Base-by-base conservation (phyloP, 2,888 invertebrate species). In the Apomyelois bistriatella region DNA sequence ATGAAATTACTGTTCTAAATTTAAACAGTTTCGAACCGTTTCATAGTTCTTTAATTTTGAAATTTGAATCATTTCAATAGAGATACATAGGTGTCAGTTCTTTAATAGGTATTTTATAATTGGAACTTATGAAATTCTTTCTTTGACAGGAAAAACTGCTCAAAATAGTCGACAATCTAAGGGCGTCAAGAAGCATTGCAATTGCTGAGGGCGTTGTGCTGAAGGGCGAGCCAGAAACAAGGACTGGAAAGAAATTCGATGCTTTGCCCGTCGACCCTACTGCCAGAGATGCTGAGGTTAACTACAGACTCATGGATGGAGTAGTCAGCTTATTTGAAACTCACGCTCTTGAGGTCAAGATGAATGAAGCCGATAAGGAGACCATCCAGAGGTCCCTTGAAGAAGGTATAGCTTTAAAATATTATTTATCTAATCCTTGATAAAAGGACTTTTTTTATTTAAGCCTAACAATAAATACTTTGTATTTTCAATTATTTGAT, bases 281-380 rank as follows among this genome's bases (percentile, higher is more conserved):
- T 61, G 94, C 94, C 10, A 92, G 94, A 53, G 95, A 95, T 76
- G 92, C 92, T 54, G 94, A 94, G 69, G 91, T 95, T 56, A 95
- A 95, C 74, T 92, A 93, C 60, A 91, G 95, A 58, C 88, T 96
- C 52, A 83, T 95, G 59, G 95, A 96, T 72, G 93, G 94, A 60
- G 92, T 96, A 8, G 93, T 94, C 59, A 92, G 93, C 65, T 94
- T 96, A 78, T 92, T 96, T 61, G 94, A 94, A 68, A 94, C 94
- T 49, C 96, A 96, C 70, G 94, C 95, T 13, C 87, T 96, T 41
- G 96, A 96, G 74, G 93, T 96, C 68, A 95, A 95, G 80, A 92
- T 96, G 67, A 96, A 96, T 66, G 93, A 93, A 58, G 92, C 93
- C 49, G 93, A 94, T 41, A 93, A 95, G 63, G 92, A 94, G 63